phyloP scores from a whole-genome alignment of 2,797 vertebrate species.

The Sebastes elongatus region DNA sequence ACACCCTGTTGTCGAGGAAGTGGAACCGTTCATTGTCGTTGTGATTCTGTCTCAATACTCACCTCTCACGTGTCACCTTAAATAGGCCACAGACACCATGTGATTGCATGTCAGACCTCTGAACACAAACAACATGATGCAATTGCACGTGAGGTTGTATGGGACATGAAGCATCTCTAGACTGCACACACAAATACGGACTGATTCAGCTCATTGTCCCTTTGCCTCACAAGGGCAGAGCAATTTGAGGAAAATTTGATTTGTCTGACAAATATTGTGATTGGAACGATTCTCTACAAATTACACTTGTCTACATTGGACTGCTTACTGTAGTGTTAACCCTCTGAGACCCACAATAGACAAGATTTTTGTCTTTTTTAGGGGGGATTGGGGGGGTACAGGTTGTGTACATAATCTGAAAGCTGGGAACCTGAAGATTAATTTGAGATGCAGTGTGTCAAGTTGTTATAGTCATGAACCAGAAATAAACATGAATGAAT shows the following conservation, averaged over 20 bases:
- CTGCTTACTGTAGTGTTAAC: not conserved
- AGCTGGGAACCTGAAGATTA: no score
- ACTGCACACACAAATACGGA: not conserved
- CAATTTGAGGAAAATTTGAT: not conserved
- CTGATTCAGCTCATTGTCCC: not conserved
- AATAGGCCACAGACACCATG: slow-evolving; percentile 5
- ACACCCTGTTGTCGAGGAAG: slow-evolving; percentile 1
- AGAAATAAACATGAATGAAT: no score
- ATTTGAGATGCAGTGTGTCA: no score
- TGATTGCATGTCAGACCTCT: slow-evolving; percentile 4
- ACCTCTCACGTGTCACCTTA: not conserved
- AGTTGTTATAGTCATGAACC: no score
- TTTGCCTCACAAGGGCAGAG: not conserved
- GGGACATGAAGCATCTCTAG: not conserved
- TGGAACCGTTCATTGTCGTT: slow-evolving; percentile 7
- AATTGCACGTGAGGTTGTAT: not conserved
- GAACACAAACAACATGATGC: not conserved
- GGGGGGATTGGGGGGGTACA: not conserved
- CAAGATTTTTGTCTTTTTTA: no score
- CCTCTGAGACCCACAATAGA: no score
- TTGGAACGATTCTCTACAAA: not conserved
- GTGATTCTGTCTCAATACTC: not conserved
- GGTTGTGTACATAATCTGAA: not conserved
- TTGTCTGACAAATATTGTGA: not conserved
- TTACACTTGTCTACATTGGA: no score